These are phyloP conservation scores for Guaruba guarouba DNA, from an alignment of 2,113 vertebrate species.

Conservation along the genomic window DNA sequence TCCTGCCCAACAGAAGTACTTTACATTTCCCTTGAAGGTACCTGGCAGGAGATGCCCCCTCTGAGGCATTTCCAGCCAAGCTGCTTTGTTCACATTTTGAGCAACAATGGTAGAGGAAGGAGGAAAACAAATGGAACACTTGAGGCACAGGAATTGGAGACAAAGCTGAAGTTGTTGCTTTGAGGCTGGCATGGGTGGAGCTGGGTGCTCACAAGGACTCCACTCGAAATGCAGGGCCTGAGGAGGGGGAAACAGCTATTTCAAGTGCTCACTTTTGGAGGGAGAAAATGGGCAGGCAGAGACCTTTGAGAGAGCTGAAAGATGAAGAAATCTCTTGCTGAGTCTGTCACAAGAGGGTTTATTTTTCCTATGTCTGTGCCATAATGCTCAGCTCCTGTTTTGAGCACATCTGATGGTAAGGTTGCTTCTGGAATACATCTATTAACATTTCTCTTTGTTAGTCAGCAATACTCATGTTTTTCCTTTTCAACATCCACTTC, in stretches of 20 bases:
- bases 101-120: not conserved
- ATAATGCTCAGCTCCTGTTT: not conserved
- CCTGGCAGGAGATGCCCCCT: not conserved
- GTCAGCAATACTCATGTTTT: not conserved
- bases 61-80: not conserved
- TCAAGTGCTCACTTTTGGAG: accelerated
- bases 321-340: not conserved
- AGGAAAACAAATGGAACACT: not conserved
- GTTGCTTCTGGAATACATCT: not conserved
- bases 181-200: not conserved
- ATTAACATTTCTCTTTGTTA: not conserved
- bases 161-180: not conserved
- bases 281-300: not conserved
- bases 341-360: not conserved
- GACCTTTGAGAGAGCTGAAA: not conserved
- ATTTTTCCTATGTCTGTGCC: not conserved
- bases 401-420: not conserved
- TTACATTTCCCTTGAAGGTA: constrained; percentile 9
- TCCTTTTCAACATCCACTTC: not conserved
- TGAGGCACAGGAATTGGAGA: not conserved
- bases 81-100: not conserved
- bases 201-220: not conserved
- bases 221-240: not conserved
- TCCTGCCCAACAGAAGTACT: not conserved
- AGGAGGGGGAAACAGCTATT: not conserved